These are phyloP conservation scores for Monopterus albus DNA, from an alignment of 2,113 vertebrate species.

Conservation along the genomic window DNA sequence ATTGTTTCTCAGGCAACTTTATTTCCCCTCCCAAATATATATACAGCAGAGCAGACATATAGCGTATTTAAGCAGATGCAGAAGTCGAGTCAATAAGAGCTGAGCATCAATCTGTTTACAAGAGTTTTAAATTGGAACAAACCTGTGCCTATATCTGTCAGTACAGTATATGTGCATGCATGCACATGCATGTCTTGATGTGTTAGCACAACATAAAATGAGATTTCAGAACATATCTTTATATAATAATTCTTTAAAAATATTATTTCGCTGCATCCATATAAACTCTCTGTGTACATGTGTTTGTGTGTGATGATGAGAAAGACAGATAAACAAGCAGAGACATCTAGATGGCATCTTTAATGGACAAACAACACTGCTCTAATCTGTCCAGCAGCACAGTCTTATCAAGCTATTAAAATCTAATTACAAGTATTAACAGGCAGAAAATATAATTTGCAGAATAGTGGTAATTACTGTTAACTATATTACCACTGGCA, in stretches of 20 bases:
- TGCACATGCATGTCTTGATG: no score
- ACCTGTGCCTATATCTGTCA: background rate
- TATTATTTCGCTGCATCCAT: no score
- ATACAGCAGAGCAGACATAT: background rate
- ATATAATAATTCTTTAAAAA: no score
- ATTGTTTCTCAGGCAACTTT: background rate
- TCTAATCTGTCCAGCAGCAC: background rate
- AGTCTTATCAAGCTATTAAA: constrained; percentile 16
- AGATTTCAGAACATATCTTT: no score
- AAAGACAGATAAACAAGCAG: constrained; percentile 16
- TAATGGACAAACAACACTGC: constrained; percentile 27
- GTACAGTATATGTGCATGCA: no score
- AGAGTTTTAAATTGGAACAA: background rate
- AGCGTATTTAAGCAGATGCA: constrained; percentile 2
- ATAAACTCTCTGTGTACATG: background rate
- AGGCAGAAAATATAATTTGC: constrained; percentile 12
- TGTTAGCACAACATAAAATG: no score
- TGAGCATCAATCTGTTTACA: background rate
- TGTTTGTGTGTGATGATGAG: background rate
- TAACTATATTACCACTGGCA: constrained; percentile 1
- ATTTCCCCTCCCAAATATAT: background rate
- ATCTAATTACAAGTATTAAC: constrained; percentile 42
- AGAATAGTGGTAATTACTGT: background rate
- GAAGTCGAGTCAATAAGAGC: background rate
- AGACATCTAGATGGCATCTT: constrained; percentile 5